Evolutionary conservation across 2,797 vertebrate species (phyloP), one percentile per base, ranked within the genome.

Genomic region (Lates japonicus): DNA sequence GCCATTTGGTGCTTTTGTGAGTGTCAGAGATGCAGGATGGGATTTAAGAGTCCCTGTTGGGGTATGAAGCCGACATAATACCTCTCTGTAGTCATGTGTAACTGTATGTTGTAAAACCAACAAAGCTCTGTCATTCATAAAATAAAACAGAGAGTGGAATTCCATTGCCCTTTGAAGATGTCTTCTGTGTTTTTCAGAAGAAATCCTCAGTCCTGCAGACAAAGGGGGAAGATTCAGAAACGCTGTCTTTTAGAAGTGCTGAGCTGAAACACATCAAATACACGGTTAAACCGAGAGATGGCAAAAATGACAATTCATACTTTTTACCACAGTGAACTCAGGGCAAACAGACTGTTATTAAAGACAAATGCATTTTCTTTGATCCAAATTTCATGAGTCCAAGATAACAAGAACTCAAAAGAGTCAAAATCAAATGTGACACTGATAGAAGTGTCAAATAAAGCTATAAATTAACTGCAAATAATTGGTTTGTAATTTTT

Each of bases 101-200:
- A 75, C 74, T 57, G 70, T 63, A 74, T 82, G 87, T 86, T 86
- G 90, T 92, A 92, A 92, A 92, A 87, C 83, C 84, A 81, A 78
- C 85, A 84, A 83, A 86, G 88, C 73, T 71, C 84, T 67, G 78
- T 87, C 85, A 85, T 88, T 86, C 69, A 76, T 77, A 80, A 80
- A 85, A 85, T 70, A 67, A 84, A 90, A 76, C 70, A 79, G 52
- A 74, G 73, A 79, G 82, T 64, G 35, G 80, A 80, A 77, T 80
- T 88, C 60, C 74, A 63, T 58, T 22, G 54, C 68, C 70, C 75
- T 89, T 90, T 88, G 84, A 89, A 90, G 80, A 86, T 35, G 68
- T 22, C 17, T 81, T 78, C 37, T 64, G 35, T 76, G 51, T 70
- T 78, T 81, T 72, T 80, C 67, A 44, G 69, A 77, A 70, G 83